phyloP scores from a whole-genome alignment of 2,797 vertebrate genomes.

The Chlorospingus flavigularis region DNA sequence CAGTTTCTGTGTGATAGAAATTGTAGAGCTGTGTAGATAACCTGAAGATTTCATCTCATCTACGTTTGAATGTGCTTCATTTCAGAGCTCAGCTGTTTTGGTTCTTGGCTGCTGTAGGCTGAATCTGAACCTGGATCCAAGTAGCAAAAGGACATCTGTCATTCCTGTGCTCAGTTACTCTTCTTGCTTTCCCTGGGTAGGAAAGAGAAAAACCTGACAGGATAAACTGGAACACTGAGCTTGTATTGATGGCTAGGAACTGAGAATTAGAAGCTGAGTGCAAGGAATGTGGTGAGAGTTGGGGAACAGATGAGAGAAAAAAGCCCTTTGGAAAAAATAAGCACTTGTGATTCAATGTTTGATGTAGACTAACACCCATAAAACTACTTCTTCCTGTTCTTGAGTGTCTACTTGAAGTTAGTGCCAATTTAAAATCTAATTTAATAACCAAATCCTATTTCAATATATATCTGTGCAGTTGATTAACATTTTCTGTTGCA shows the following conservation, averaged over 20 bases:
- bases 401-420: not conserved
- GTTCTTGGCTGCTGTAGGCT: not conserved
- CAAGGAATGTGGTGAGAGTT: not conserved
- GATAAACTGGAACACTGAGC: not conserved
- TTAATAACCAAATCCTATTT: not conserved
- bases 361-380: not conserved
- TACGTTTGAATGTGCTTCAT: not conserved
- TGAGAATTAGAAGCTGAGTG: not conserved
- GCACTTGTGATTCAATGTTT: not conserved
- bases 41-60: not conserved
- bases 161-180: not conserved
- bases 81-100: constrained; percentile 11
- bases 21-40: not conserved
- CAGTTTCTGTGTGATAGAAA: not conserved
- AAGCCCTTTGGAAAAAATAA: constrained; percentile 1
- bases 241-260: not conserved
- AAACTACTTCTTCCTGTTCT: not conserved
- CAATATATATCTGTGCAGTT: not conserved
- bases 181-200: not conserved
- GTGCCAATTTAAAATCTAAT: not conserved
- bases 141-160: not conserved
- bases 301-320: not conserved
- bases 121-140: constrained; percentile 13
- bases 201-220: not conserved
- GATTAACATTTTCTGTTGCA: not conserved